Percentiles rank a stretch among this genome's conserved stretches.
Conservation (phyloP, 2,888 invertebrate species). For the Tribolium freemani region DNA sequence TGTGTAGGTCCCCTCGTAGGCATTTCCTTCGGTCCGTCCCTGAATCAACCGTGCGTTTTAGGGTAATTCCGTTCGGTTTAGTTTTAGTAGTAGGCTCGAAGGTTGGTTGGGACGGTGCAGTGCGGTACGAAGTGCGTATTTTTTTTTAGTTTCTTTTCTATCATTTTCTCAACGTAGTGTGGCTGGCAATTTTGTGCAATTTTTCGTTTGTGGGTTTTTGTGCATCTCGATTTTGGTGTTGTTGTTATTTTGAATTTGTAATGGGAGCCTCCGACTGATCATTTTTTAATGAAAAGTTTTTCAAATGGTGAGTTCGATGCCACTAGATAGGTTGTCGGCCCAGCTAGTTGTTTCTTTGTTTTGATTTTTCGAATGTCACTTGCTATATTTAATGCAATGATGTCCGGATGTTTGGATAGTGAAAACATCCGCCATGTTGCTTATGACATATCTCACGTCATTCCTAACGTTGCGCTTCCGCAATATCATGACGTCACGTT, state of each 20-base stretch:
- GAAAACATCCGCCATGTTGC: constrained; percentile 68
- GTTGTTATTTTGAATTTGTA: background rate
- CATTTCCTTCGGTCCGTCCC: constrained; percentile 61
- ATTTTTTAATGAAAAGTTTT: constrained; percentile 5
- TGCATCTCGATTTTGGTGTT: constrained; percentile 1
- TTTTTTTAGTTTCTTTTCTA: constrained; percentile 66
- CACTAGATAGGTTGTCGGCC: background rate
- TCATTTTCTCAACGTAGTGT: constrained; percentile 53
- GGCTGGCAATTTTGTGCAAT: constrained; percentile 21
- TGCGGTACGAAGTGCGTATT: constrained; percentile 58
- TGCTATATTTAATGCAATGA: constrained; percentile 3
- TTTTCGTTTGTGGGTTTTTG: constrained; percentile 2
- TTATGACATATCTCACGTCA: constrained; percentile 68
- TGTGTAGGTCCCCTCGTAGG: constrained; percentile 49
- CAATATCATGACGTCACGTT: constrained; percentile 60
- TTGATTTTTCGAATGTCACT: constrained; percentile 12
- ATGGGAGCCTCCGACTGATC: background rate
- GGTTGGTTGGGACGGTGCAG: constrained; percentile 62
- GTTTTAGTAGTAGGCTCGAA: constrained; percentile 59
- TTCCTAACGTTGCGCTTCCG: constrained; percentile 60
- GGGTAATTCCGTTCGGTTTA: constrained; percentile 66
- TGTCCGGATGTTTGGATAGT: constrained; percentile 60
- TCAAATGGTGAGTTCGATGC: constrained; percentile 18
- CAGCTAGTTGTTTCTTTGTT: background rate
- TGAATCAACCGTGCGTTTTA: constrained; percentile 58